These are phyloP conservation scores for Mobula birostris DNA, from an alignment of 2,113 vertebrate genomes.

Conservation along the genomic window DNA sequence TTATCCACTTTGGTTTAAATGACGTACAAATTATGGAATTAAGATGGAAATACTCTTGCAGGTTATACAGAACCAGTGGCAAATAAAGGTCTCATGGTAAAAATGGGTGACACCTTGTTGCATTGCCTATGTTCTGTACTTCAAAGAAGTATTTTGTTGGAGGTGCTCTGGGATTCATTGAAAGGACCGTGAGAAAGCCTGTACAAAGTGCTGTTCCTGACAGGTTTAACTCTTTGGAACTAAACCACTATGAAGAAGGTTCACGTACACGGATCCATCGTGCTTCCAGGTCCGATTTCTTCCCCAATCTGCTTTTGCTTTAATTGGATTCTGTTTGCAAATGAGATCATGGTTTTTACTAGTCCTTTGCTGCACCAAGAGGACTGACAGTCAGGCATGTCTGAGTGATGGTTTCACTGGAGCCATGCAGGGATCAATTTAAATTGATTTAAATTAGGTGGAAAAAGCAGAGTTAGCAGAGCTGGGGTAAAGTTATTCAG, in stretches of 20 bases:
- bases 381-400: background rate
- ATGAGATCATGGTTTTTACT: background rate
- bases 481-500: background rate
- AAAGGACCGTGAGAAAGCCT: no score
- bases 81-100: no score
- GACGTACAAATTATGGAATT: no score
- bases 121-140: no score
- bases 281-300: background rate
- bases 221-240: background rate
- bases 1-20: no score
- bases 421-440: conserved; percentile 22
- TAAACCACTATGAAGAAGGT: background rate
- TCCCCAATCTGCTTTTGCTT: no score
- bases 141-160: no score
- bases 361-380: background rate
- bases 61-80: no score
- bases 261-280: background rate
- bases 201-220: no score
- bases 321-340: background rate
- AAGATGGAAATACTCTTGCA: no score
- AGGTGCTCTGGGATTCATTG: no score
- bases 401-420: conserved; percentile 17
- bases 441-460: conserved; percentile 28
- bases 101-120: no score
- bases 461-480: conserved; percentile 29